These are phyloP conservation scores for Pentalonia nigronervosa DNA, from an alignment of 1,140 invertebrate species.

Conservation along the genomic window DNA sequence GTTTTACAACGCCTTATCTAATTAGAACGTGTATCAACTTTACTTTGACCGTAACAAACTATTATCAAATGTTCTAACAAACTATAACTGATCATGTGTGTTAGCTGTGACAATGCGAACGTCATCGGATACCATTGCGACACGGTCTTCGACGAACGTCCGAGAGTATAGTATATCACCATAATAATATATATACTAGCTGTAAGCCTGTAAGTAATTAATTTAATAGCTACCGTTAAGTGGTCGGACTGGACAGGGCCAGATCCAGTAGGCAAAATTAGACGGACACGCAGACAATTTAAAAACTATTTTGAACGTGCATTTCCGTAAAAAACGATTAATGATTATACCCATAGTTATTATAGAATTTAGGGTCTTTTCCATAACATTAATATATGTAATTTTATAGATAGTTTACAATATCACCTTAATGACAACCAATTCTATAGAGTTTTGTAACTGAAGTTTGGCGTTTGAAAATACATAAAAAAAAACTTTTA, in stretches of 20 bases:
- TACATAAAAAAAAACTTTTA: too few relatives aligned
- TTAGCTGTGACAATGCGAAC: background rate
- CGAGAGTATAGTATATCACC: background rate
- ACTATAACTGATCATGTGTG: background rate
- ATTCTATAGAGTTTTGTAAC: too few relatives aligned
- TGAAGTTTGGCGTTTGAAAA: too few relatives aligned
- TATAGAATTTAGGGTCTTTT: too few relatives aligned
- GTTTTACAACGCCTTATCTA: background rate
- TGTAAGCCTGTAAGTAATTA: background rate
- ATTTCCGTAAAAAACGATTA: too few relatives aligned
- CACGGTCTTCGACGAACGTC: background rate
- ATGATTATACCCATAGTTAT: too few relatives aligned
- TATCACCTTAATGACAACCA: too few relatives aligned
- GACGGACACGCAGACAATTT: background rate
- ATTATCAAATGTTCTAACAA: background rate
- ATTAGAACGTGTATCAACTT: background rate
- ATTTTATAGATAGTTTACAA: too few relatives aligned
- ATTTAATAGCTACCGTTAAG: background rate
- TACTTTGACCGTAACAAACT: background rate
- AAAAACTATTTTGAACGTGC: background rate
- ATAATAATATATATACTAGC: background rate
- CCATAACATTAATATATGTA: too few relatives aligned
- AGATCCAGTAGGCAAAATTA: background rate
- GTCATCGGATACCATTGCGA: background rate
- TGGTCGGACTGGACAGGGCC: too few relatives aligned